Base-by-base conservation (phyloP, 2,797 vertebrate genomes). In the Lateolabrax maculatus region DNA sequence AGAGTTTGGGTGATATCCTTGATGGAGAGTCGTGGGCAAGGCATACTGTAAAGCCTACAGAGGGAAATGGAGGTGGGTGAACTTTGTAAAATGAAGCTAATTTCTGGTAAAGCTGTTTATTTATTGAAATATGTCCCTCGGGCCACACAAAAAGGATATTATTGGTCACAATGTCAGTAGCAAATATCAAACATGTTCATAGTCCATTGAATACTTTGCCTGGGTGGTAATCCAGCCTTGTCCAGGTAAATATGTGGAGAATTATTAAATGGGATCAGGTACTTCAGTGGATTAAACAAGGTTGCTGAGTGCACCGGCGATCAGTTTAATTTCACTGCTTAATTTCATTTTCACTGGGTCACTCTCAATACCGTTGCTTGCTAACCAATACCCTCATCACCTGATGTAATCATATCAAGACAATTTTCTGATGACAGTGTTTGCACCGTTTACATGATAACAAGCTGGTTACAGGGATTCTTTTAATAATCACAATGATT, bases 401-500 rank as follows among this genome's bases (percentile, higher is more conserved):
- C 13, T 37, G 5, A 15, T 53, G 8, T 55, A 51, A 73, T 27
- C 37, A 44, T 5, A 41, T 69, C 18, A n/a, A 27, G 4, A 18
- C 25, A 71, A 44, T 51, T 44, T 18, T 39, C 11, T 16, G 60
- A n/a, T 60, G 6, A 10, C 2, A 13, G 18, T 0, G 0, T 68
- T 27, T 44, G 46, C 27, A 61, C 63, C 8, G 44, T 16, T 67
- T 15, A 74, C 61, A 62, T 25, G 13, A 57, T 44, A 64, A 53
- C n/a, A 79, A 60, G 62, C 49, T 62, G 37, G n/a, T 51, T 34
- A 34, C 31, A 1, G 48, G 4, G 48, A 84, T 64, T 61, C 0
- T 65, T 65, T 75, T 60, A 67, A 55, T 57, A 66, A 56, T 48
- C 9, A 67, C 62, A 48, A 12, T 49, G 19, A 48, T 67, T 44